A percentile compares a stretch with the other conserved stretches of the same genome.
phyloP scores from a whole-genome alignment of 2,113 vertebrate species.

The Otis tarda region DNA sequence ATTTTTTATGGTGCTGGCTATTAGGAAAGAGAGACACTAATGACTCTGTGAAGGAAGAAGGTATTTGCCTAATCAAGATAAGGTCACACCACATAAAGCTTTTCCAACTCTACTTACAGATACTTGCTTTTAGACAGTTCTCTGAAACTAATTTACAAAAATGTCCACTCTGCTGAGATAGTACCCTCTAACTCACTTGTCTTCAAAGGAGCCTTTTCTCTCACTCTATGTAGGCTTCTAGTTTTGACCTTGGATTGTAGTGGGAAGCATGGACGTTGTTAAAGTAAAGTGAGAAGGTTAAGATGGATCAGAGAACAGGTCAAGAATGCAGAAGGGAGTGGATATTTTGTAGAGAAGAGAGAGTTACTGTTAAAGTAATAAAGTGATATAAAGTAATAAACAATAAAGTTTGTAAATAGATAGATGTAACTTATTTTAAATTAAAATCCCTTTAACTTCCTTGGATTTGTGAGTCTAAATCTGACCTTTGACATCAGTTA shows the following conservation, averaged over 20 bases:
- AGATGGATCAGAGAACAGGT: neutral
- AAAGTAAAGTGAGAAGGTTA: neutral
- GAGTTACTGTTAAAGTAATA: neutral
- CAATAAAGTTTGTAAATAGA: neutral
- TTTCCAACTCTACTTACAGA: neutral
- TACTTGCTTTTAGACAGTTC: neutral
- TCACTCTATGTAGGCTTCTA: neutral
- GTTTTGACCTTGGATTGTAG: neutral
- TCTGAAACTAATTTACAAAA: neutral
- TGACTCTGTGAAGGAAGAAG: neutral
- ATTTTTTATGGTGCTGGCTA: neutral
- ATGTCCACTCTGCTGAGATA: neutral
- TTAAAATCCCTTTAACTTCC: neutral
- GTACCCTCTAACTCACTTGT: neutral
- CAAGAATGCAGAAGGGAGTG: neutral
- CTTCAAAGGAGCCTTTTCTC: neutral
- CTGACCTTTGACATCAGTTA: neutral
- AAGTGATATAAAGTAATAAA: neutral
- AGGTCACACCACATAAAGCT: neutral
- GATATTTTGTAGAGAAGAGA: neutral
- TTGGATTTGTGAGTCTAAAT: neutral
- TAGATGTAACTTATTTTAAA: neutral
- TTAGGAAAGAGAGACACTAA: neutral
- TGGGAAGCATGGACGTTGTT: neutral
- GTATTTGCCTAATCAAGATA: neutral